A percentile compares a stretch with the other conserved stretches of the same genome.
Conservation (phyloP, 2,888 invertebrate species). For the Metacarcinus magister region DNA sequence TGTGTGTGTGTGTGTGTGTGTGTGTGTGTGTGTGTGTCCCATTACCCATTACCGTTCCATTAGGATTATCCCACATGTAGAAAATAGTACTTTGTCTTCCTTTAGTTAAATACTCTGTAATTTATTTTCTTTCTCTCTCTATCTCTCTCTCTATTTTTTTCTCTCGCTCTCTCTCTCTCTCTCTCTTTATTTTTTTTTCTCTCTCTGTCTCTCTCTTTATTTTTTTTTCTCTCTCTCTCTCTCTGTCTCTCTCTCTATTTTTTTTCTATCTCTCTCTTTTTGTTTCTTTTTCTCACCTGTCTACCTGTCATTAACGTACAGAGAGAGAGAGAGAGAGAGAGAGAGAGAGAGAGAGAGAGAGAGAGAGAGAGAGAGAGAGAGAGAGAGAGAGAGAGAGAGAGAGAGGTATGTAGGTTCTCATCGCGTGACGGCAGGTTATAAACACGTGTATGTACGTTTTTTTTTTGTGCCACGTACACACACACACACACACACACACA, state of each 20-base stretch:
- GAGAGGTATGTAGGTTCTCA: not conserved
- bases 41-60: too few species aligned
- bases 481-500: not conserved
- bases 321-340: slow-evolving; percentile 30
- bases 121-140: not conserved
- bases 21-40: not conserved
- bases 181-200: not conserved
- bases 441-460: not conserved
- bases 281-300: too few species aligned
- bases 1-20: not conserved
- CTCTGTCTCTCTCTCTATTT: not conserved
- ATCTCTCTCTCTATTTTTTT: not conserved
- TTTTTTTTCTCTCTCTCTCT: not conserved
- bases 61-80: too few species aligned
- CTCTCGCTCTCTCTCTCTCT: not conserved
- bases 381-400: too few species aligned
- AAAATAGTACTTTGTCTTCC: too few species aligned
- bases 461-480: not conserved
- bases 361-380: not conserved
- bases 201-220: too few species aligned
- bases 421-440: not conserved
- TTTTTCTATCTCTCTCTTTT: not conserved
- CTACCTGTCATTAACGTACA: not conserved
- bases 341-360: slow-evolving; percentile 31
- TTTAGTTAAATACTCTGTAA: not conserved